Evolutionary conservation across 2,888 invertebrate genomes (phyloP).

Genomic region (Aphidoletes aphidimyza): DNA sequence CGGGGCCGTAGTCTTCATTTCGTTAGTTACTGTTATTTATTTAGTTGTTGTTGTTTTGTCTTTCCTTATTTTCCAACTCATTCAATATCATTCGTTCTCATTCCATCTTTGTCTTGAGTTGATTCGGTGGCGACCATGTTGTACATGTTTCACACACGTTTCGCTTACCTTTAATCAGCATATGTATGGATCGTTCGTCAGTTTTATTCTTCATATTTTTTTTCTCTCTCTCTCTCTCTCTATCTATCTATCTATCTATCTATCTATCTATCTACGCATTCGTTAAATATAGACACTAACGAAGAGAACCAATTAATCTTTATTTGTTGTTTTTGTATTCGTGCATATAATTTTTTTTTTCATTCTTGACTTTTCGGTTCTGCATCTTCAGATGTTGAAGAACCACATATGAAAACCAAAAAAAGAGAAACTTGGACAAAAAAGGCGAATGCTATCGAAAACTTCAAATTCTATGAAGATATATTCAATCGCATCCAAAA

Average conservation of each 20-base stretch:
- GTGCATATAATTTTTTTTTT: neutral
- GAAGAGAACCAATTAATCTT: constrained; percentile 50
- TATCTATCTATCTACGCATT: too few relatives aligned
- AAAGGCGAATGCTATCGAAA: neutral
- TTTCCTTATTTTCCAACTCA: neutral
- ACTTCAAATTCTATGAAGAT: neutral
- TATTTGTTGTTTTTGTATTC: constrained; percentile 47
- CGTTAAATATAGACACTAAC: constrained; percentile 53
- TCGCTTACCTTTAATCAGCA: constrained; percentile 30
- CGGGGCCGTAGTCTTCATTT: constrained; percentile 9
- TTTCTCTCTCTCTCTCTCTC: neutral
- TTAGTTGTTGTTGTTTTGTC: neutral
- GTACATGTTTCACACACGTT: neutral
- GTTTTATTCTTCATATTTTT: neutral
- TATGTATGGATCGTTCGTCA: constrained; percentile 19
- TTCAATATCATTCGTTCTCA: neutral
- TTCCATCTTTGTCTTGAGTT: neutral
- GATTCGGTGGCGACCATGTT: neutral
- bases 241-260: too few relatives aligned
- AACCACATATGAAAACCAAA: neutral
- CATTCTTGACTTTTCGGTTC: neutral
- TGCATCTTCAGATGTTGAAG: neutral
- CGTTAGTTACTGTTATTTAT: constrained; percentile 45
- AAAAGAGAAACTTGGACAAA: neutral
- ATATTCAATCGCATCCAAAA: constrained; percentile 30